Conservation (phyloP, 2,797 vertebrate species). For the Rousettus madagascariensis region DNA sequence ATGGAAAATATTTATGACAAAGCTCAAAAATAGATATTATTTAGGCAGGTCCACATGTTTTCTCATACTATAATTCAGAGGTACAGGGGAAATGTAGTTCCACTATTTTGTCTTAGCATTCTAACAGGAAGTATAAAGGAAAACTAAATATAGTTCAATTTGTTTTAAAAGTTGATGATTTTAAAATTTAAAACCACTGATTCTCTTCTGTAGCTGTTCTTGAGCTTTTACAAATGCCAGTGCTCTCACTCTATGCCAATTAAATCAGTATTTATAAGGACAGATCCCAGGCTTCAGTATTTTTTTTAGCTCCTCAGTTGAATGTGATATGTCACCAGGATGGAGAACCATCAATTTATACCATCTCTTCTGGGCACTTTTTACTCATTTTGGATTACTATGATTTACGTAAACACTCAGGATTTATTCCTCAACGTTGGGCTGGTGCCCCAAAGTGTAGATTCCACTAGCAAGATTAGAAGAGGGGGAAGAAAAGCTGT, state of each 20-base stretch:
- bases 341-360: background rate
- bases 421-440: background rate
- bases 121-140: background rate
- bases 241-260: background rate
- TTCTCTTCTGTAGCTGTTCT: background rate
- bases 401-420: conserved; percentile 39
- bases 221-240: background rate
- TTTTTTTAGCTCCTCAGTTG: background rate
- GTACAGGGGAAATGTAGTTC: background rate
- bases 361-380: background rate
- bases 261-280: background rate
- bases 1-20: background rate
- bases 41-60: background rate
- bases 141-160: background rate
- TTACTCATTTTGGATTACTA: conserved; percentile 6
- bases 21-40: background rate
- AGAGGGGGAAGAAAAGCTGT: background rate
- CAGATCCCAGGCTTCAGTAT: background rate
- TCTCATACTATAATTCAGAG: background rate
- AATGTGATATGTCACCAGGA: background rate
- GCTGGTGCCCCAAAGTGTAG: background rate
- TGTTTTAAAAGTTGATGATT: background rate
- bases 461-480: background rate
- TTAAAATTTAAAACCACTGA: conserved; percentile 1
- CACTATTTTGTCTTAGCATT: background rate